Base-by-base conservation (phyloP, 35 echinoderm and acorn worm genomes). In the Strongylocentrotus purpuratus region DNA sequence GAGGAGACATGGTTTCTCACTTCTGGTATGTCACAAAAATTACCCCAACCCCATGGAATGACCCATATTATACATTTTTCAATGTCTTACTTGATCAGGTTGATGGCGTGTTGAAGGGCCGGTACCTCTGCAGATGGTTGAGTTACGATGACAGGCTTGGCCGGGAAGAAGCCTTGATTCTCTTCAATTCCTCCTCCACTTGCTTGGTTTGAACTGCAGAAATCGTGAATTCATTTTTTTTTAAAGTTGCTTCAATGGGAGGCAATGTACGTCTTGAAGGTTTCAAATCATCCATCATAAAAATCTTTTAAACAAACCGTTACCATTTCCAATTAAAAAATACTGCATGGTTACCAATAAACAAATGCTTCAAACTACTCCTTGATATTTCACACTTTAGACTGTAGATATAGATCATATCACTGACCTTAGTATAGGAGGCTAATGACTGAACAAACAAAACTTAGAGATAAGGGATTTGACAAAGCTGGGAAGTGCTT, bases 71-170 rank as follows among this genome's bases (percentile, higher is more conserved):
- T 59, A 15, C 15, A 58, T 15, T 58, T 12, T 58, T 58, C 5
- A 11, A 59, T 31, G 18, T 96, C 96, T 94, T 97, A 99, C 98
- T 97, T 99, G 60, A 99, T 95, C n/a, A 99, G 88, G 88, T 88
- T 95, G 12, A 99, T 96, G 86, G 97, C 94, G 17, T 97, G 97
- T 96, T 99, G 97, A 91, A 99, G 41, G 33, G 96, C 98, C 32
- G 96, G 94, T 31, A 99, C 61, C 55, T 99, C 97, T 35, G 97
- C 85, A 11, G 92, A 94, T 46, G 96, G 95, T 92, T 97, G 94
- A 35, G 95, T 92, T 6, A 96, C 94, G 5, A 97, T 95, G 31
- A 97, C 94, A 32, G 96, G 97, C 90, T 97, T 99, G 12, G 97
- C 85, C 3, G 98, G 94, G 70, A 17, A 93, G 86, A 31, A 52